phyloP scores from a whole-genome alignment of 2,888 invertebrate species.

The Bedellia somnulentella region DNA sequence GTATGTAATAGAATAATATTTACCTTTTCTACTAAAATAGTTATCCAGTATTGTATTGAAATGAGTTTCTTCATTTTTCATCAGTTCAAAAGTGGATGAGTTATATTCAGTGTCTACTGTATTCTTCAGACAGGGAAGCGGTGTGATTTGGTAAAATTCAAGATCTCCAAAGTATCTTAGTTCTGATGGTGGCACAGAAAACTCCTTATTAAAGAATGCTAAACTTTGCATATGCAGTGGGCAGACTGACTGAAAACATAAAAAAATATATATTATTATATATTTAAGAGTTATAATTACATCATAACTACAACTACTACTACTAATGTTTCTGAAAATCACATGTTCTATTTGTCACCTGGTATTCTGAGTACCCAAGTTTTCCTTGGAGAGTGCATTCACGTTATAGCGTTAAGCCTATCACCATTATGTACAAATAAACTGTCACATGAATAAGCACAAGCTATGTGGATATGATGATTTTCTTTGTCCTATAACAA shows the following conservation, averaged over 20 bases:
- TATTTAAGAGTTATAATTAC: neutral
- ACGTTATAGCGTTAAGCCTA: too few relatives aligned
- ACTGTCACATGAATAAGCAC: too few relatives aligned
- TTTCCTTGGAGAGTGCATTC: too few relatives aligned
- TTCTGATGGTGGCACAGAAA: slow-evolving; percentile 28
- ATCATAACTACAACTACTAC: too few relatives aligned
- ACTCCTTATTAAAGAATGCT: slow-evolving; percentile 41
- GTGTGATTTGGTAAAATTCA: slow-evolving; percentile 40
- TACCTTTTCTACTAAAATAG: slow-evolving; percentile 65
- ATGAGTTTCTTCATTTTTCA: slow-evolving; percentile 34
- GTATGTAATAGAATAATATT: too few relatives aligned
- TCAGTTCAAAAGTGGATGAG: slow-evolving; percentile 45
- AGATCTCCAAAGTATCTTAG: slow-evolving; percentile 46
- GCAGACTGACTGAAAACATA: slow-evolving; percentile 43
- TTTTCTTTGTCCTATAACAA: too few relatives aligned
- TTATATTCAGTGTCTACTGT: slow-evolving; percentile 59
- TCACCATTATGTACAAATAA: too few relatives aligned
- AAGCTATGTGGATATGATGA: too few relatives aligned
- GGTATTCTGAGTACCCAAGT: too few relatives aligned
- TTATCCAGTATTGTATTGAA: slow-evolving; percentile 54
- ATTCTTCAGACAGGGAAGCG: slow-evolving; percentile 47
- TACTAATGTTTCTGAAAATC: too few relatives aligned
- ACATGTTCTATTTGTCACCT: too few relatives aligned
- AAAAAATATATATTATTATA: slow-evolving; percentile 5
- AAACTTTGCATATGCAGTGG: slow-evolving; percentile 59